Evolutionary conservation across 2,888 invertebrate species (phyloP).

Genomic region (Nymphalis urticae): DNA sequence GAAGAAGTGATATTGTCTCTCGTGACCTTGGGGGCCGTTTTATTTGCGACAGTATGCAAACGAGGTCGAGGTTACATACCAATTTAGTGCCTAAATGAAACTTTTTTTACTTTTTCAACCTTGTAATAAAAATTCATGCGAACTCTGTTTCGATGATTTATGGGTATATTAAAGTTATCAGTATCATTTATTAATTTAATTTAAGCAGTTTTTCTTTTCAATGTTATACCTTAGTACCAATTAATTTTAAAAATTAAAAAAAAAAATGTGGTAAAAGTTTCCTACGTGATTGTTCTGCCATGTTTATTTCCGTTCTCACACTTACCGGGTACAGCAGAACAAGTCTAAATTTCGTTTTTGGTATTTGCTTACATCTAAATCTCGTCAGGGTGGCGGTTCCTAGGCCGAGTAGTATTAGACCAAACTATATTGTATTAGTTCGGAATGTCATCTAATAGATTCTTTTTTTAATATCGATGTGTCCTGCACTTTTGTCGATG

Average conservation of each 20-base stretch:
- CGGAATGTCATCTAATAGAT: constrained; percentile 77
- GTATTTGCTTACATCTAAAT: constrained; percentile 75
- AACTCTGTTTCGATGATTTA: too few species aligned
- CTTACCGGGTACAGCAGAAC: constrained; percentile 73
- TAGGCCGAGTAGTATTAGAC: constrained; percentile 76
- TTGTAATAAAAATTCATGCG: background rate
- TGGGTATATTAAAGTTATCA: too few species aligned
- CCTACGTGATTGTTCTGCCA: constrained; percentile 72
- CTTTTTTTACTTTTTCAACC: constrained; percentile 13
- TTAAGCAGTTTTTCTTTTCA: too few species aligned
- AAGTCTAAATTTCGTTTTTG: constrained; percentile 83
- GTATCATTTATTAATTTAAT: too few species aligned
- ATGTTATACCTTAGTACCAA: too few species aligned
- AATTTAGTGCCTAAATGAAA: constrained; percentile 9
- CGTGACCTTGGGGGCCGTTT: constrained; percentile 21
- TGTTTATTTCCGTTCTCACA: constrained; percentile 53
- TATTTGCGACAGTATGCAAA: constrained; percentile 23
- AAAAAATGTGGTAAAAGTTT: constrained; percentile 54
- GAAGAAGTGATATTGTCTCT: constrained; percentile 9
- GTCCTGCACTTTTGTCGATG: constrained; percentile 61
- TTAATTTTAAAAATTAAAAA: background rate
- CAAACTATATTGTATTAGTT: constrained; percentile 63
- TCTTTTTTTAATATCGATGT: constrained; percentile 71
- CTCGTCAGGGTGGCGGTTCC: constrained; percentile 78
- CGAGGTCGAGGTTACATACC: constrained; percentile 26